Conservation (phyloP, 2,113 vertebrate species). For the Oryctolagus cuniculus region DNA sequence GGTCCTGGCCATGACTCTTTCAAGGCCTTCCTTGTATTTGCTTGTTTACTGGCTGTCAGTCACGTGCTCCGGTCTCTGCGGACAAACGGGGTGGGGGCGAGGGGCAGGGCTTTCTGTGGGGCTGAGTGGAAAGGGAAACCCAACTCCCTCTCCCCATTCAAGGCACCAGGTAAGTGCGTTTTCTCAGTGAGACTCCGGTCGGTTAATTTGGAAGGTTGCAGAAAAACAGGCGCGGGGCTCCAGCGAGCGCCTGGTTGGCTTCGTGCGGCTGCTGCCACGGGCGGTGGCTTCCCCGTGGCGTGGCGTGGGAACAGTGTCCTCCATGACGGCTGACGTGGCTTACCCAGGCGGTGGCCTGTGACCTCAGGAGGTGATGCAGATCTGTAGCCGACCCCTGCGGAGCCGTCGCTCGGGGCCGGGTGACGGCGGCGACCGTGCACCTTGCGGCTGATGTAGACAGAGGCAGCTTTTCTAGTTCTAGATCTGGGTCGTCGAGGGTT, state of each 20-base stretch:
- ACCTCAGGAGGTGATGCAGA: neutral
- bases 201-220: neutral
- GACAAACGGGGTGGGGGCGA: neutral
- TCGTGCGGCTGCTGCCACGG: neutral
- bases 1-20: no score
- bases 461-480: neutral
- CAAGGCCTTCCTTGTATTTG: neutral
- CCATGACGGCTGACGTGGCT: neutral
- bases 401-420: neutral
- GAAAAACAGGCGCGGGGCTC: neutral
- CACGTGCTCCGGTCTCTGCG: neutral
- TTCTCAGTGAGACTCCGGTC: neutral
- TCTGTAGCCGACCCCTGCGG: fast-evolving
- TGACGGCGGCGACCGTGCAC: no score
- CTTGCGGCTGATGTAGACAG: neutral
- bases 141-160: neutral
- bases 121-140: neutral
- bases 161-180: neutral
- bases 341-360: neutral
- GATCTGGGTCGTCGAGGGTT: no score
- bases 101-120: neutral
- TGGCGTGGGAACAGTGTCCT: neutral
- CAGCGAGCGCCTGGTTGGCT: neutral
- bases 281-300: neutral
- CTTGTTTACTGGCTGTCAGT: neutral